Percentiles rank a stretch among this genome's conserved stretches.
These are phyloP conservation scores for Metalampra italica DNA, from an alignment of 2,888 invertebrate genomes.

Conservation along the genomic window DNA sequence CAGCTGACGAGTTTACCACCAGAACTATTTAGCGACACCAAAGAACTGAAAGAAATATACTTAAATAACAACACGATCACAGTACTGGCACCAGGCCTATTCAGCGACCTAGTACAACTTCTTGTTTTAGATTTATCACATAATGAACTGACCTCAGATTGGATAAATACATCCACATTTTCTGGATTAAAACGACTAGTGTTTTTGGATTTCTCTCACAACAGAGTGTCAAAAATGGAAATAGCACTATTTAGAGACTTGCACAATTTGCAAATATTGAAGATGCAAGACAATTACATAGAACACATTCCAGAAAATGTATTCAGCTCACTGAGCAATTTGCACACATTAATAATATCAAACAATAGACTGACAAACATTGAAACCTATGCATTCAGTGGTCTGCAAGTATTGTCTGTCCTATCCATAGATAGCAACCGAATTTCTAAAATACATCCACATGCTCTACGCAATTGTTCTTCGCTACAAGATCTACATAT, in stretches of 20 bases:
- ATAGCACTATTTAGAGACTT: conserved; percentile 87
- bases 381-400: conserved; percentile 86
- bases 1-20: conserved; percentile 88
- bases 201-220: conserved; percentile 87
- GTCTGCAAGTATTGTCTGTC: conserved; percentile 85
- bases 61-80: conserved; percentile 90
- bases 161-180: conserved; percentile 90
- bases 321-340: conserved; percentile 85
- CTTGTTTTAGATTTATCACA: conserved; percentile 87
- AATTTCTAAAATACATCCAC: conserved; percentile 85
- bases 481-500: conserved; percentile 89
- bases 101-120: conserved; percentile 86
- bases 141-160: conserved; percentile 89
- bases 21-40: conserved; percentile 87
- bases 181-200: conserved; percentile 86
- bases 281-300: conserved; percentile 88
- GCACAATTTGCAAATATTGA: conserved; percentile 87
- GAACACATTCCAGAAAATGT: conserved; percentile 88
- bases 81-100: conserved; percentile 88
- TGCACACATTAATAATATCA: conserved; percentile 89
- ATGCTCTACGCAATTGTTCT: conserved; percentile 87
- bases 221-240: conserved; percentile 86
- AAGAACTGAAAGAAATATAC: conserved; percentile 88
- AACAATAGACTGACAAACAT: conserved; percentile 87
- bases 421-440: conserved; percentile 89